phyloP scores from a whole-genome alignment of 1,140 invertebrate species.

The Lasioglossum albipes region DNA sequence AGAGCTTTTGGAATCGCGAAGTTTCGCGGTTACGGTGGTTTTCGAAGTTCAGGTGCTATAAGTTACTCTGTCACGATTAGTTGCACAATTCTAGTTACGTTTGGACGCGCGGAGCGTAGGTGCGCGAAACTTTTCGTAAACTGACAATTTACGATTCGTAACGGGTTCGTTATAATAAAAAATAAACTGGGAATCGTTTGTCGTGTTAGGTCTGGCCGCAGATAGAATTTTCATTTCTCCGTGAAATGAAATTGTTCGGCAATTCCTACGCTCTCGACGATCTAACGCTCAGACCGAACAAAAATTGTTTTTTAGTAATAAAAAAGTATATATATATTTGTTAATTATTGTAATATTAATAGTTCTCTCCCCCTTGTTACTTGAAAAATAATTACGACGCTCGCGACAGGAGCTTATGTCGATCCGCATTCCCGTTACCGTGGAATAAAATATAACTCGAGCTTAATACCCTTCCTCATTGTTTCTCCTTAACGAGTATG shows the following conservation, averaged over 20 bases:
- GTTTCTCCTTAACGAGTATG: slow-evolving; percentile 50
- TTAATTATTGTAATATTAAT: slow-evolving; percentile 59
- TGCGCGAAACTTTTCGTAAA: not conserved
- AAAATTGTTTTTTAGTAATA: slow-evolving; percentile 37
- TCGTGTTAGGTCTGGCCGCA: too few species aligned
- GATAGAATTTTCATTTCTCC: not conserved
- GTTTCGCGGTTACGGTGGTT: slow-evolving; percentile 39
- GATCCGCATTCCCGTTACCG: slow-evolving; percentile 29
- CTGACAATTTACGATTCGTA: not conserved
- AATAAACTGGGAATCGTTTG: not conserved
- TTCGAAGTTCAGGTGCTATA: slow-evolving; percentile 59
- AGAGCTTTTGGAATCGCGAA: slow-evolving; percentile 12
- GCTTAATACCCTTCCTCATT: slow-evolving; percentile 47
- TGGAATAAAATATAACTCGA: slow-evolving; percentile 51
- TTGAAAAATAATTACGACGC: slow-evolving; percentile 51
- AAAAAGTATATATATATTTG: slow-evolving; percentile 40
- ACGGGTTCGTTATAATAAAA: not conserved
- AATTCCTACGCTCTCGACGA: slow-evolving; percentile 8
- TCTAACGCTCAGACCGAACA: slow-evolving; percentile 3
- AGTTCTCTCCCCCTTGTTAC: slow-evolving; percentile 32
- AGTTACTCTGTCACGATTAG: slow-evolving; percentile 46
- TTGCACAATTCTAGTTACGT: slow-evolving; percentile 51
- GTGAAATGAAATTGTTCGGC: not conserved
- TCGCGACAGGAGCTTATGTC: slow-evolving; percentile 8
- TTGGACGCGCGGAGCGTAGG: slow-evolving; percentile 12